Evolutionary conservation across 2,797 vertebrate genomes (phyloP).

Genomic region (Rhincodon typus): DNA sequence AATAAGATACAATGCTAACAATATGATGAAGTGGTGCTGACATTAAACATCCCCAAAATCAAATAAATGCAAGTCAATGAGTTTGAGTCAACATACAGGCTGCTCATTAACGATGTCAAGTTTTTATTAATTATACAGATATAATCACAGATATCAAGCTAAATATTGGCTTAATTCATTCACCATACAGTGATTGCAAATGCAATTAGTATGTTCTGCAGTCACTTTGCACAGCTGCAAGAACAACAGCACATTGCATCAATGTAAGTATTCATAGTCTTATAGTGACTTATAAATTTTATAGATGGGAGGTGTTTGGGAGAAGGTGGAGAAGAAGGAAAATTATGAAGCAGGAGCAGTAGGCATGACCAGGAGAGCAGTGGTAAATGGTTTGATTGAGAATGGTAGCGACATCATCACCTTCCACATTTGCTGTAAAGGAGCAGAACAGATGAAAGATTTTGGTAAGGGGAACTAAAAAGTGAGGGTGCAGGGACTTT

Average conservation of each 20-base stretch:
- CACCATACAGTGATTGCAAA: neutral
- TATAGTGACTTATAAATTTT: neutral
- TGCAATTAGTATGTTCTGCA: neutral
- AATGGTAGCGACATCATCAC: neutral
- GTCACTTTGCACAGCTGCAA: neutral
- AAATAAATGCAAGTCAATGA: conserved; percentile 27
- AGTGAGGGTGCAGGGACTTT: neutral
- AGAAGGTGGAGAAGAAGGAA: neutral
- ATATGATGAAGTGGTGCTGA: neutral
- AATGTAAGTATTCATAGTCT: neutral
- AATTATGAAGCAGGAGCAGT: neutral
- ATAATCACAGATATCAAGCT: neutral
- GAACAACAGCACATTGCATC: no score
- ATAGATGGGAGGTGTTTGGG: neutral
- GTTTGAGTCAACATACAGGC: neutral
- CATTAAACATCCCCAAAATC: conserved; percentile 15
- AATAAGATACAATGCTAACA: neutral
- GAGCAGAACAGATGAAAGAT: neutral
- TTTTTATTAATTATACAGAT: conserved; percentile 6
- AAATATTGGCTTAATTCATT: neutral
- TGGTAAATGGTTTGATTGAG: neutral
- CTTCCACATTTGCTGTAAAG: neutral
- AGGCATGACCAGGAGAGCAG: no score
- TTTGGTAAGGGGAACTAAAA: neutral
- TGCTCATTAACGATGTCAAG: conserved; percentile 5